Base-by-base conservation (phyloP, 92 coral and sea anemone species). In the Parazoanthus darwini region DNA sequence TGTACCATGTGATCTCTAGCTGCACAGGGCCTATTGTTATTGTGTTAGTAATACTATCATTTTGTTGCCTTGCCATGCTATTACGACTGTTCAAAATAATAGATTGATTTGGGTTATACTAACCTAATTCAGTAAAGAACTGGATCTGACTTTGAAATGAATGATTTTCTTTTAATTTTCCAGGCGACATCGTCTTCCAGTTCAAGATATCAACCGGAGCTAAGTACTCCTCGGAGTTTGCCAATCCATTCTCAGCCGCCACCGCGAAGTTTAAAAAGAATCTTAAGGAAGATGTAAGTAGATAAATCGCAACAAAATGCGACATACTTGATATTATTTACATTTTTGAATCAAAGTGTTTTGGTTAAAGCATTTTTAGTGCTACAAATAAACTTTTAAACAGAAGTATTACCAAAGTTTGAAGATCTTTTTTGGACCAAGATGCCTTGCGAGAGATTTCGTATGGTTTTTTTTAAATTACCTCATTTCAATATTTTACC, bases 281-380 rank as follows among this genome's bases (percentile, higher is more conserved):
- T 29, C 79, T 94, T 36, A 78, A 87, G 26, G 88, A 67, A 44
- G 89, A 93, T 86, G 98, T 94, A 90, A 79, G 97, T 80, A 75
- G 3, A 38, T 13, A 68, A 22, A 5, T 18, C 16, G 7, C 0
- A 15, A 76, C 3, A 50, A 10, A 5, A 25, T 29, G 26, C 26
- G 70, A 63, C 66, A 23, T 23, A 56, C 65, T 56, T 56, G 15
- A 0, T 14, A 15, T 9, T 56, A 6, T 9, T 56, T 1, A 15
- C 4, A 9, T 9, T 15, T 15, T 56, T 2, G 63, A 56, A 2
- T 56, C 2, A 56, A 56, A 56, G 65, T 56, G 14, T 13, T 1
- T 3, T 10, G 65, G 15, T 14, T 58, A 58, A 48, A 48, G 51
- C 11, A 6, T 7, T 58, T 58, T 58, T 58, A 14, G 1, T 58